Conservation (phyloP, 2,797 vertebrate genomes). For the Cossypha polioptera region DNA sequence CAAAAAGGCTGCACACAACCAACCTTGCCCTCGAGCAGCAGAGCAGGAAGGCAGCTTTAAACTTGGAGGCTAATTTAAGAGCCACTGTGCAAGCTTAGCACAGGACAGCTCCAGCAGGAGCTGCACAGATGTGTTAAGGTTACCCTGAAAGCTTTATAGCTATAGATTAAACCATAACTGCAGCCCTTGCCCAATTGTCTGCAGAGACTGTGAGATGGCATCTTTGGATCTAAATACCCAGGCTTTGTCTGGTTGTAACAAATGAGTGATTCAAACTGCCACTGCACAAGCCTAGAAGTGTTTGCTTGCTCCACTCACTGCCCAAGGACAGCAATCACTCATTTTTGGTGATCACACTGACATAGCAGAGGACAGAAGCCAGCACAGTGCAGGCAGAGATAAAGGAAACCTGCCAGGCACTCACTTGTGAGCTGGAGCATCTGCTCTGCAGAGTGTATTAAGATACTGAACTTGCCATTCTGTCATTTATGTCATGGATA, state of each 20-base stretch:
- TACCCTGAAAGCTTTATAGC: neutral
- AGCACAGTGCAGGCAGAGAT: neutral
- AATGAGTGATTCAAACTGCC: neutral
- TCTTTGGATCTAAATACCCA: neutral
- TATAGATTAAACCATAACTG: neutral
- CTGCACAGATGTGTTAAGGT: rapidly evolving
- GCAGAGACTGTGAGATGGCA: neutral
- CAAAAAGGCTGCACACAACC: neutral
- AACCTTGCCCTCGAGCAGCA: neutral
- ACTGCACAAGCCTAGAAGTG: neutral
- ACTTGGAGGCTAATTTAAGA: neutral
- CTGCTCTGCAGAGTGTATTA: neutral
- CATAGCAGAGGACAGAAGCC: neutral
- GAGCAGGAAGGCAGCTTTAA: neutral
- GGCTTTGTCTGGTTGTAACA: neutral
- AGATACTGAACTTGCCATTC: neutral
- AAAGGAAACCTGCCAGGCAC: neutral
- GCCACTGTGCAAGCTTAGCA: neutral
- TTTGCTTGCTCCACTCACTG: neutral
- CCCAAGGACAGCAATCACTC: neutral
- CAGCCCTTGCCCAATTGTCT: neutral
- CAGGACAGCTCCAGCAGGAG: neutral
- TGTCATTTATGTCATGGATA: neutral
- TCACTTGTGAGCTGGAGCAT: neutral
- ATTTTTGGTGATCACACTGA: neutral